These are phyloP conservation scores for Gerris lacustris DNA, from an alignment of 2,888 invertebrate genomes.

Conservation along the genomic window DNA sequence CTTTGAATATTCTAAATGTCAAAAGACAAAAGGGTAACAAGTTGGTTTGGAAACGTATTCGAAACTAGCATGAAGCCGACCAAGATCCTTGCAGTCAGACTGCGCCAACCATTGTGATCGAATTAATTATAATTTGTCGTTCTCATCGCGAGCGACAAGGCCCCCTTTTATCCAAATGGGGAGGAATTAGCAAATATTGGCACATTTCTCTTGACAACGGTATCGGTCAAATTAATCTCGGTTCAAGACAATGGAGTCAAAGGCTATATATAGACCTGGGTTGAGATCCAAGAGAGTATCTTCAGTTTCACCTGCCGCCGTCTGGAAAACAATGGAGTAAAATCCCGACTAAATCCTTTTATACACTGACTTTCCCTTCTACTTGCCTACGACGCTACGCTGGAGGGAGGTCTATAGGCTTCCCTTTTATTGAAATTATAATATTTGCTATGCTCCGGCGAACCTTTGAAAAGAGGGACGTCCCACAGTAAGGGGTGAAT, in stretches of 20 bases:
- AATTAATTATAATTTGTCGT: not conserved
- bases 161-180: not conserved
- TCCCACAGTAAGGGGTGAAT: not conserved
- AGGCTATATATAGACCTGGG: too few relatives aligned
- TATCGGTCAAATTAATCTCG: not conserved
- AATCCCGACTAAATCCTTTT: not conserved
- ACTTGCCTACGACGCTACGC: too few relatives aligned
- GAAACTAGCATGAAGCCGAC: too few relatives aligned
- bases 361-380: not conserved
- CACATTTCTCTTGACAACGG: not conserved
- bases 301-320: not conserved
- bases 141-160: not conserved
- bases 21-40: too few relatives aligned
- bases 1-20: too few relatives aligned
- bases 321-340: not conserved
- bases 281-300: not conserved
- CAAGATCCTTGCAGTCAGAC: too few relatives aligned
- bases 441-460: not conserved
- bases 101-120: not conserved
- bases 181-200: not conserved
- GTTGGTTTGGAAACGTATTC: too few relatives aligned
- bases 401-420: too few relatives aligned
- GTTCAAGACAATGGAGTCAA: not conserved
- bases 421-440: not conserved
- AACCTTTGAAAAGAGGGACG: not conserved